phyloP scores from a whole-genome alignment of 2,888 invertebrate species.

The Xylophagus ater region DNA sequence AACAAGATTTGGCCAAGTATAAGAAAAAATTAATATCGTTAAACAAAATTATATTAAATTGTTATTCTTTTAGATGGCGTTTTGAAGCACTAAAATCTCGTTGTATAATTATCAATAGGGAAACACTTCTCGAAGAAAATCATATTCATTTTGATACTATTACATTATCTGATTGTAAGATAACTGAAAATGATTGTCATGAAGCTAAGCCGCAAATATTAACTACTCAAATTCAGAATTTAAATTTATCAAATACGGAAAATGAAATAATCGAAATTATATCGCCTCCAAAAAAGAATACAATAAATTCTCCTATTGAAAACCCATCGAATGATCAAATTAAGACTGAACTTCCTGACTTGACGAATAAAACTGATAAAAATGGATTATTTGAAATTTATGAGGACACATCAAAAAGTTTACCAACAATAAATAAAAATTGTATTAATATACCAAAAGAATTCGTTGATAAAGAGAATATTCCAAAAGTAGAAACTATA shows the following conservation, averaged over 20 bases:
- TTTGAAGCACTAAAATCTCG: constrained; percentile 36
- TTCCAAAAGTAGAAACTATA: background rate
- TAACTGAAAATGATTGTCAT: constrained; percentile 24
- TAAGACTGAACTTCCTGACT: background rate
- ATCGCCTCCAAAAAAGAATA: background rate
- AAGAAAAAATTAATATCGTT: background rate
- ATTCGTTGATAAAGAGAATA: background rate
- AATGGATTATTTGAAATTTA: constrained; percentile 11
- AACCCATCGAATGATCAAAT: background rate
- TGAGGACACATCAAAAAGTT: constrained; percentile 2
- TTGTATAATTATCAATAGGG: constrained; percentile 34
- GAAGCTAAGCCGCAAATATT: constrained; percentile 26
- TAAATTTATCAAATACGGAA: background rate
- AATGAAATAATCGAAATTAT: background rate
- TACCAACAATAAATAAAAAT: too few relatives aligned
- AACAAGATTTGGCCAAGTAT: constrained; percentile 35
- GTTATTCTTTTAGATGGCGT: constrained; percentile 29
- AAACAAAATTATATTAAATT: constrained; percentile 2
- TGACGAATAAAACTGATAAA: background rate
- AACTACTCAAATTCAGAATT: background rate
- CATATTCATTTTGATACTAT: constrained; percentile 29
- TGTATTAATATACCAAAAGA: background rate
- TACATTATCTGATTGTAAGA: constrained; percentile 26
- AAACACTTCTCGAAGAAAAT: constrained; percentile 30
- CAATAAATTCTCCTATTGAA: background rate